phyloP scores from a whole-genome alignment of 2,888 invertebrate species.

The Drosophila infuscata region DNA sequence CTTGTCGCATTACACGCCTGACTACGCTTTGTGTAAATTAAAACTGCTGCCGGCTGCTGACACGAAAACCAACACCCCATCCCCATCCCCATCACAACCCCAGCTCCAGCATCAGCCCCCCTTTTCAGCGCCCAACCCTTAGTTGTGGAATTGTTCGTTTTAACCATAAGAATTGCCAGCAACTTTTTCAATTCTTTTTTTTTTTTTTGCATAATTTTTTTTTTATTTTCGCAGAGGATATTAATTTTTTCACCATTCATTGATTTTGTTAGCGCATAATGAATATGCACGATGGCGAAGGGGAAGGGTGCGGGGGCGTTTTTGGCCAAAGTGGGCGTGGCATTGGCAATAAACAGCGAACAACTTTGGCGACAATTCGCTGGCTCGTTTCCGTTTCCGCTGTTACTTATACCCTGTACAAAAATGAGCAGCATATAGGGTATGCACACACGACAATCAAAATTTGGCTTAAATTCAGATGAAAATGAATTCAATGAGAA shows the following conservation, averaged over 20 bases:
- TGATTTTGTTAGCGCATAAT: conserved; percentile 75
- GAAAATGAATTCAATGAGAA: no score
- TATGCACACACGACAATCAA: background rate
- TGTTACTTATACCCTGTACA: conserved; percentile 19
- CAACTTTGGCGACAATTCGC: conserved; percentile 25
- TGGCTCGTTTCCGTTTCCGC: conserved; percentile 65
- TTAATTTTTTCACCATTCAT: conserved; percentile 84
- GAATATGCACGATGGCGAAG: conserved; percentile 48
- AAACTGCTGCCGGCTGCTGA: conserved; percentile 72
- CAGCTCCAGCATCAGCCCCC: background rate
- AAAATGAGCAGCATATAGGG: background rate
- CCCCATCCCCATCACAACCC: background rate
- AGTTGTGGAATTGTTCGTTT: conserved; percentile 4
- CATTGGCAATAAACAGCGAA: conserved; percentile 16
- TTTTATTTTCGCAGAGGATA: conserved; percentile 75
- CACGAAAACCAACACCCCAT: conserved; percentile 19
- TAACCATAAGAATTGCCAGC: conserved; percentile 55
- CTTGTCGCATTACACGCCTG: conserved; percentile 74
- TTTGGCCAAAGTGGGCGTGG: conserved; percentile 23
- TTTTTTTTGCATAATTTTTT: conserved; percentile 14
- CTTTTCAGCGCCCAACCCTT: background rate
- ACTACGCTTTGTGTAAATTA: conserved; percentile 81
- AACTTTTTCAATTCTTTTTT: conserved; percentile 27
- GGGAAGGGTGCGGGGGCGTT: background rate
- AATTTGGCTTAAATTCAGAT: no score